Conservation (phyloP, 23 tunicate genomes). For the Trididemnum miniatum region DNA sequence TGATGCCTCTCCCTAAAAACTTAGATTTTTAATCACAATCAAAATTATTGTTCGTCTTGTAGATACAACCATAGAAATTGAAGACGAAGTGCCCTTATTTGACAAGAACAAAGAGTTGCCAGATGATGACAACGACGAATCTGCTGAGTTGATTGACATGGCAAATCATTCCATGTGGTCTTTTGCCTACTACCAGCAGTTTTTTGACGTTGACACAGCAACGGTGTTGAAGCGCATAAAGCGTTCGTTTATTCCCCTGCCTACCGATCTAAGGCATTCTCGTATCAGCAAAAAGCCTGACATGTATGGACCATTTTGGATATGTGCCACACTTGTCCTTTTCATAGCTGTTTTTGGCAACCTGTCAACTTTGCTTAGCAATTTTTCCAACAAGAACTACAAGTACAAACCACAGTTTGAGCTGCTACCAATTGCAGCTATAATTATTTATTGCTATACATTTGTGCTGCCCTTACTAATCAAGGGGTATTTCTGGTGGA, state of each 20-base stretch:
- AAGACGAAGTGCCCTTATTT: background rate
- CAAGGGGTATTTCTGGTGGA: constrained; percentile 62
- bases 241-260: constrained; percentile 71
- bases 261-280: constrained; percentile 18
- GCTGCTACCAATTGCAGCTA: constrained; percentile 64
- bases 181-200: constrained; percentile 77
- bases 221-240: constrained; percentile 62
- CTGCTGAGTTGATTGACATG: constrained; percentile 11
- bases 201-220: constrained; percentile 83
- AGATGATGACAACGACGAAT: constrained; percentile 30
- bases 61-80: background rate
- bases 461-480: constrained; percentile 78
- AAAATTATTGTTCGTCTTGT: too few relatives aligned
- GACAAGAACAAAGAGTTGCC: background rate
- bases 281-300: constrained; percentile 84
- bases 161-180: constrained; percentile 69
- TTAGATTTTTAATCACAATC: too few relatives aligned
- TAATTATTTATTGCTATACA: constrained; percentile 77
- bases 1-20: too few relatives aligned
- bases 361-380: constrained; percentile 63
- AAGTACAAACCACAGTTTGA: constrained; percentile 90
- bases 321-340: constrained; percentile 90
- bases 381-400: constrained; percentile 44
- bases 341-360: constrained; percentile 84
- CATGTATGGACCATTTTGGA: constrained; percentile 98